These are phyloP conservation scores for Chroicocephalus ridibundus DNA, from an alignment of 2,113 vertebrate species.

Conservation along the genomic window DNA sequence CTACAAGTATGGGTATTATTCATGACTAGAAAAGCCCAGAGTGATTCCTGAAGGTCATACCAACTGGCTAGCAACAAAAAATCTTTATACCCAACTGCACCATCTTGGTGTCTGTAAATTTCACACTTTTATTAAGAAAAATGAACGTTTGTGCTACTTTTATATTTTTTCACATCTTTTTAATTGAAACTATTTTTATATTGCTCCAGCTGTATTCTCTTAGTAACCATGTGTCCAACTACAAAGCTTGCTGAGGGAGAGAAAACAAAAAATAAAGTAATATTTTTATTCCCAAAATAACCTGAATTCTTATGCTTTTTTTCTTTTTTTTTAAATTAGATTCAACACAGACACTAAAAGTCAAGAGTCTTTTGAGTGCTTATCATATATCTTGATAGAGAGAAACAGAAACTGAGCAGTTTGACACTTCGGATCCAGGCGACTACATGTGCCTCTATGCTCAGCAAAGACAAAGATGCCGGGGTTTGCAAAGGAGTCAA, in stretches of 20 bases:
- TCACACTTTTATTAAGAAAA: constrained; percentile 14
- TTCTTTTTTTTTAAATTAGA: neutral
- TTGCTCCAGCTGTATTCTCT: constrained; percentile 50
- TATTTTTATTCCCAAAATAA: constrained; percentile 31
- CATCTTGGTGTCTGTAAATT: neutral
- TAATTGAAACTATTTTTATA: constrained; percentile 60
- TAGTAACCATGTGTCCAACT: constrained; percentile 23
- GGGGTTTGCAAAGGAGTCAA: neutral
- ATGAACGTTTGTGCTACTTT: neutral
- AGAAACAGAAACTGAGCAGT: neutral
- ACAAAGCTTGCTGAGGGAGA: neutral
- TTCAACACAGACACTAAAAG: neutral
- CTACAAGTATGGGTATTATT: neutral
- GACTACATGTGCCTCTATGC: neutral
- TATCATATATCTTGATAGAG: neutral
- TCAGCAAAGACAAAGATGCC: neutral
- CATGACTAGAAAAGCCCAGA: neutral
- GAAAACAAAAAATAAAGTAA: neutral
- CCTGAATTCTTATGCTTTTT: neutral
- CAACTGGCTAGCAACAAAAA: neutral
- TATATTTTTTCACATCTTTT: constrained; percentile 45
- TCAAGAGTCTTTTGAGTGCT: neutral
- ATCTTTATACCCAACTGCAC: neutral
- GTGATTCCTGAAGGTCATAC: neutral
- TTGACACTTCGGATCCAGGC: neutral